Conservation (phyloP, 2,797 vertebrate genomes). For the Streptopelia turtur region DNA sequence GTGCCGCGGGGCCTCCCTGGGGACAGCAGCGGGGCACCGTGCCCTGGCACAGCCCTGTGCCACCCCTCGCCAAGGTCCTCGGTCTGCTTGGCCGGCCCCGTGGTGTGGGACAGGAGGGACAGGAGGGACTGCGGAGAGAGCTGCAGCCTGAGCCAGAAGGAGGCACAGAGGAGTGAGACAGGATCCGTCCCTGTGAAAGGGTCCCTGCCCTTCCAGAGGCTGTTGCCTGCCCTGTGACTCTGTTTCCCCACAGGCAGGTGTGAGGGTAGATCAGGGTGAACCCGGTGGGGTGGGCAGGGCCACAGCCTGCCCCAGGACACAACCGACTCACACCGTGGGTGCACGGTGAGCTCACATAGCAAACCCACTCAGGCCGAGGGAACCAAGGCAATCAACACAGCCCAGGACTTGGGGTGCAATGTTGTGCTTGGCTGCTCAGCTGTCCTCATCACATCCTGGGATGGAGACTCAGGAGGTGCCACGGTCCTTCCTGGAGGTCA, state of each 20-base stretch:
- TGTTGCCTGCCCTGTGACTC: not conserved
- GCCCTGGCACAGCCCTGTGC: not conserved
- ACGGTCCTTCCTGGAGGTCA: not conserved
- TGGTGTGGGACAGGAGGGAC: not conserved
- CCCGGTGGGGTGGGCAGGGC: not conserved
- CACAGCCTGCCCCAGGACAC: fast-evolving
- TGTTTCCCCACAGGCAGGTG: fast-evolving
- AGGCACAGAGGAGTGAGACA: not conserved
- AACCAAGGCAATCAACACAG: not conserved
- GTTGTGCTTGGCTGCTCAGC: not conserved
- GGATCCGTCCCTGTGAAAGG: fast-evolving
- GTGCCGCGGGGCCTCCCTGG: not conserved
- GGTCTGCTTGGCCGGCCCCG: not conserved
- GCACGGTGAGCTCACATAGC: fast-evolving
- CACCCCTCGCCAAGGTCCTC: not conserved
- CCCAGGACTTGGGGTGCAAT: not conserved
- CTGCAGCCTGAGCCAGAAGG: not conserved
- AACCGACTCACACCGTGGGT: fast-evolving
- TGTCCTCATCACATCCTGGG: fast-evolving
- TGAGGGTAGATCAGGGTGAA: fast-evolving
- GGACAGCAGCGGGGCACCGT: not conserved
- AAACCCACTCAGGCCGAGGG: not conserved
- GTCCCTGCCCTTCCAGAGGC: not conserved
- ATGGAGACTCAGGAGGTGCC: not conserved
- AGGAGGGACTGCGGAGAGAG: not conserved